These are phyloP conservation scores for Agrilus mali DNA, from an alignment of 2,888 invertebrate genomes.

Conservation along the genomic window DNA sequence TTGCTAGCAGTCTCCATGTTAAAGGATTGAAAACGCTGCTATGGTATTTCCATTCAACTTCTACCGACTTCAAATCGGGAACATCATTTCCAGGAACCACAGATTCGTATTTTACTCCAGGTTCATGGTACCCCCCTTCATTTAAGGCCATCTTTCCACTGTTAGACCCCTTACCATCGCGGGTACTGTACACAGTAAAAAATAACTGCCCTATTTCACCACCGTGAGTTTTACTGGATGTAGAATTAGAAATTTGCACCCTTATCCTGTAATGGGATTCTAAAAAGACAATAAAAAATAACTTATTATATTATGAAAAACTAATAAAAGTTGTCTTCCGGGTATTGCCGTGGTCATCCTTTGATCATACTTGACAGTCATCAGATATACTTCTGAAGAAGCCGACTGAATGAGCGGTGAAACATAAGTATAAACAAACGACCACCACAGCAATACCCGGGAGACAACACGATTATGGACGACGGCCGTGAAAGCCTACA, in stretches of 20 bases:
- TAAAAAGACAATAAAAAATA: slow-evolving; percentile 32
- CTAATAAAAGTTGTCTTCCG: slow-evolving; percentile 2
- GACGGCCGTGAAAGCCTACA: no score
- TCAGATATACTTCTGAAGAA: no score
- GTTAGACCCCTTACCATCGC: slow-evolving; percentile 31
- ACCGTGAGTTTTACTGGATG: slow-evolving; percentile 58
- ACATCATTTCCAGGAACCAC: slow-evolving; percentile 57
- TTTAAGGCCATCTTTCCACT: slow-evolving; percentile 24
- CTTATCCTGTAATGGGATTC: slow-evolving; percentile 69
- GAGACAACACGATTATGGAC: no score
- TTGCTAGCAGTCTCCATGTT: slow-evolving; percentile 67
- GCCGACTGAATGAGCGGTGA: no score
- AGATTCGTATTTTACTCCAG: slow-evolving; percentile 54
- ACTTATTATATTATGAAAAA: not conserved
- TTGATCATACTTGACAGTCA: no score
- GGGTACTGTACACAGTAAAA: slow-evolving; percentile 51
- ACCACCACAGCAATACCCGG: no score
- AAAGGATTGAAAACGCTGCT: slow-evolving; percentile 69
- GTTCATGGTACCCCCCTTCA: slow-evolving; percentile 47
- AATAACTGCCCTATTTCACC: slow-evolving; percentile 67
- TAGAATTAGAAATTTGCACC: slow-evolving; percentile 59
- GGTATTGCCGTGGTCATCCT: no score
- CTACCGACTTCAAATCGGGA: slow-evolving; percentile 51
- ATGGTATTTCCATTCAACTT: slow-evolving; percentile 68
- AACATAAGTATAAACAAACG: no score